These are phyloP conservation scores for Orientallactaga bullata DNA, from an alignment of 2,113 vertebrate species.

Conservation along the genomic window DNA sequence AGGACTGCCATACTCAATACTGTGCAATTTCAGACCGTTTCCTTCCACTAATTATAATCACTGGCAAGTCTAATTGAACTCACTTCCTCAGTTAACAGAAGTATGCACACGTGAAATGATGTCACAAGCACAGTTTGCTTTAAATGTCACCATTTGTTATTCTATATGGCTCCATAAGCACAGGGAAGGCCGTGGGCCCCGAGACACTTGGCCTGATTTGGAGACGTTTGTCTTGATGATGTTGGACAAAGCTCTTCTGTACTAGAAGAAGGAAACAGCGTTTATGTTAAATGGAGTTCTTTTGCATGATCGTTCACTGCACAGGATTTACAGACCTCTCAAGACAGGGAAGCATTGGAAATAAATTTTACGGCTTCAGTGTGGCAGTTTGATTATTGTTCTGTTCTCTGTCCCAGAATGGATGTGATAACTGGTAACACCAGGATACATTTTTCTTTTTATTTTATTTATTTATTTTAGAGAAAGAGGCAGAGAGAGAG, in stretches of 20 bases:
- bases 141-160: background rate
- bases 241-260: background rate
- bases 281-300: constrained; percentile 35
- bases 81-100: background rate
- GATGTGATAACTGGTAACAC: constrained; percentile 45
- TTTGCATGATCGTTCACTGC: background rate
- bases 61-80: background rate
- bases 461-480: too few relatives aligned
- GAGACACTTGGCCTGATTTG: background rate
- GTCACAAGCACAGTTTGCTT: background rate
- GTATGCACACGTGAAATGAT: background rate
- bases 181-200: background rate
- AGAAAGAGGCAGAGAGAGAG: too few relatives aligned
- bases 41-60: background rate
- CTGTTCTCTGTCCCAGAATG: constrained; percentile 60
- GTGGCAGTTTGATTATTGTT: constrained; percentile 68
- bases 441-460: constrained; percentile 2
- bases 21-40: background rate
- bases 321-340: constrained; percentile 54
- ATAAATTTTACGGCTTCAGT: constrained; percentile 54
- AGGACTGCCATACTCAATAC: background rate
- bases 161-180: background rate
- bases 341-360: constrained; percentile 58
- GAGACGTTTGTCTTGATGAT: background rate
- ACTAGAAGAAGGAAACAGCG: background rate